Conservation (phyloP, 2,888 invertebrate species). For the Reticulitermes lucifugus region DNA sequence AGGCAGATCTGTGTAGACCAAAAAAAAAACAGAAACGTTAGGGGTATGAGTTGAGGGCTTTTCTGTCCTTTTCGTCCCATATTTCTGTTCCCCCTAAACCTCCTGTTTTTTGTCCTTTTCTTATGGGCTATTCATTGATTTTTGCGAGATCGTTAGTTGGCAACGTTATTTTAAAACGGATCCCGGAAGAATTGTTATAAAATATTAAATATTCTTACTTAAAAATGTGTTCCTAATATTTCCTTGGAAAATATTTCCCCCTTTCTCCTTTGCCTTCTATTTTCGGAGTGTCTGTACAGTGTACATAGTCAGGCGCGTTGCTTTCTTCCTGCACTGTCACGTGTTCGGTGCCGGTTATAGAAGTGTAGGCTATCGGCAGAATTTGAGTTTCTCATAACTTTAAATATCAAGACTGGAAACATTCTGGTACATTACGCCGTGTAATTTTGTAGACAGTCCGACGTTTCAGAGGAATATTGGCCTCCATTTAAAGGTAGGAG, state of each 20-base stretch:
- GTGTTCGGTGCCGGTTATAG: too few species aligned
- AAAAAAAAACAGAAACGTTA: neutral
- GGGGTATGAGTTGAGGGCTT: neutral
- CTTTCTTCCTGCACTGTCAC: too few species aligned
- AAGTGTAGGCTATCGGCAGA: too few species aligned
- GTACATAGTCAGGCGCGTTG: too few species aligned
- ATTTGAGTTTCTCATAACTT: too few species aligned
- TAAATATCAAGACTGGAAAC: too few species aligned
- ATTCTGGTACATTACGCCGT: too few species aligned
- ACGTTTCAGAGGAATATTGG: too few species aligned
- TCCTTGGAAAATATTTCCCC: conserved; percentile 13
- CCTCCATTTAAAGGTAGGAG: too few species aligned
- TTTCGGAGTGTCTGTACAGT: too few species aligned
- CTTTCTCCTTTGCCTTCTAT: too few species aligned
- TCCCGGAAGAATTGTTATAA: conserved; percentile 36
- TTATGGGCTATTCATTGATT: conserved; percentile 40
- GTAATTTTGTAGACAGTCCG: too few species aligned
- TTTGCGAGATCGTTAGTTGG: conserved; percentile 38
- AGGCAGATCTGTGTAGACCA: neutral
- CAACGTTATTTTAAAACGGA: conserved; percentile 17
- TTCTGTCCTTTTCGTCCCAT: conserved; percentile 19
- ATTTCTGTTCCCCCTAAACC: conserved; percentile 18
- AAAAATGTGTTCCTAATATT: conserved; percentile 21
- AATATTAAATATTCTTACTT: conserved; percentile 24
- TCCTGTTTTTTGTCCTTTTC: conserved; percentile 22